Evolutionary conservation across 2,113 vertebrate genomes (phyloP), one percentile per base, ranked within the genome.

Genomic region (Galemys pyrenaicus): DNA sequence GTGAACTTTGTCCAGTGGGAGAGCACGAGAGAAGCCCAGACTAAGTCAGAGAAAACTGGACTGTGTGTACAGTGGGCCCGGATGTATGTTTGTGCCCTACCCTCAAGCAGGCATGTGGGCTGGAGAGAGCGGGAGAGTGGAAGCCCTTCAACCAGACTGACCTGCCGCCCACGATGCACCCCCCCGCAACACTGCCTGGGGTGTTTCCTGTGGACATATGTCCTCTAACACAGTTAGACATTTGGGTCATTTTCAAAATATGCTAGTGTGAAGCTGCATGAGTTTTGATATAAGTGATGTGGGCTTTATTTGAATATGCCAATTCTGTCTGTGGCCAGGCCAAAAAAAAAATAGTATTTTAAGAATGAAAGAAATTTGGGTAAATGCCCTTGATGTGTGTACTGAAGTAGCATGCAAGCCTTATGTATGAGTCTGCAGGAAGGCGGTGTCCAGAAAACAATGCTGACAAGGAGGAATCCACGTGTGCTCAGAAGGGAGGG

Each of bases 291-390:
- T 37, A 91, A 86, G 87, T 74, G 73, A 89, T 85, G 67, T n/a
- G 56, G 35, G 70, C 67, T 85, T 93, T 83, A 77, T 79, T 93
- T 92, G 41, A 90, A 91, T 95, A 91, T 24, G 56, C 35, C 75
- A 95, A 77, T 62, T 88, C 46, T 88, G 84, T 88, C 46, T 88
- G 84, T 60, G 81, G 77, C 74, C 39, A 82, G 77, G 51, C 13
- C 26, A 93, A 32, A 41, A 60, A 73, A 85, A 75, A 68, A 62
- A 83, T 68, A 71, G 54, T 65, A 94, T 96, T 95, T 95, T 95
- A 92, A 91, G 85, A 97, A 95, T 95, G 94, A 90, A 94, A 92
- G 56, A 56, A 84, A 86, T 92, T 70, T 74, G 46, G 64, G n/a
- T 62, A 87, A 94, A 94, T 24, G 81, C 9, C 28, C 44, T 92